Evolutionary conservation across 2,888 invertebrate genomes (phyloP).

Genomic region (Euproctis similis): DNA sequence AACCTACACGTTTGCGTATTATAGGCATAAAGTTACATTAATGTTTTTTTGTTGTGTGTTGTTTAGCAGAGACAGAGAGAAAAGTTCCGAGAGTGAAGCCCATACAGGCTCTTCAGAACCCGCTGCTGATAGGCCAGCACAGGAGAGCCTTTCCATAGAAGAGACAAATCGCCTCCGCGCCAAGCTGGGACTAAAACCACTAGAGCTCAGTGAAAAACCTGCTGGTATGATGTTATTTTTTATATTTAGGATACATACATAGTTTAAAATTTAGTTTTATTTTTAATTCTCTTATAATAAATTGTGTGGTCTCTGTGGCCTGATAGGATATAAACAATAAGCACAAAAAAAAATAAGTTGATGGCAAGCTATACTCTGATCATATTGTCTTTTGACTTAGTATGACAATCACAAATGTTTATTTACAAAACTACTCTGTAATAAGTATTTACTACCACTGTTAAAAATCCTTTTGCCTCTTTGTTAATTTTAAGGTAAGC

Average conservation of each 20-base stretch:
- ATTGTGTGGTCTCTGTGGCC: no score
- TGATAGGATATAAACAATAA: no score
- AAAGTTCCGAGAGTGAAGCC: slow-evolving; percentile 22
- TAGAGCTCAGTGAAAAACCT: slow-evolving; percentile 78
- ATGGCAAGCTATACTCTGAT: no score
- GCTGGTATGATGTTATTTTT: slow-evolving; percentile 48
- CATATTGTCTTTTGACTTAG: no score
- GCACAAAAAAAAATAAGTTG: no score
- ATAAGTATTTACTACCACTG: no score
- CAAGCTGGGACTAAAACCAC: slow-evolving; percentile 94
- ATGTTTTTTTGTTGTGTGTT: not conserved
- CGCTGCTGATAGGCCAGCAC: slow-evolving; percentile 41
- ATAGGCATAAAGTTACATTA: no score
- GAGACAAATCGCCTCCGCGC: slow-evolving; percentile 93
- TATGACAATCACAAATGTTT: no score
- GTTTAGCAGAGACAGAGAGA: slow-evolving; percentile 21
- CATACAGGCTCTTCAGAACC: slow-evolving; percentile 29
- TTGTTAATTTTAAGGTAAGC: not conserved
- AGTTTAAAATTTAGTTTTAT: not conserved
- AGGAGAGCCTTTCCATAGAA: slow-evolving; percentile 82
- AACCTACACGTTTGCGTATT: no score
- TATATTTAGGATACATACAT: no score
- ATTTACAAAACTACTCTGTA: no score
- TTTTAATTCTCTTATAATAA: not conserved
- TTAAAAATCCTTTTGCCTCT: not conserved